These are phyloP conservation scores for Peucedramus taeniatus DNA, from an alignment of 2,113 vertebrate genomes.

Conservation along the genomic window DNA sequence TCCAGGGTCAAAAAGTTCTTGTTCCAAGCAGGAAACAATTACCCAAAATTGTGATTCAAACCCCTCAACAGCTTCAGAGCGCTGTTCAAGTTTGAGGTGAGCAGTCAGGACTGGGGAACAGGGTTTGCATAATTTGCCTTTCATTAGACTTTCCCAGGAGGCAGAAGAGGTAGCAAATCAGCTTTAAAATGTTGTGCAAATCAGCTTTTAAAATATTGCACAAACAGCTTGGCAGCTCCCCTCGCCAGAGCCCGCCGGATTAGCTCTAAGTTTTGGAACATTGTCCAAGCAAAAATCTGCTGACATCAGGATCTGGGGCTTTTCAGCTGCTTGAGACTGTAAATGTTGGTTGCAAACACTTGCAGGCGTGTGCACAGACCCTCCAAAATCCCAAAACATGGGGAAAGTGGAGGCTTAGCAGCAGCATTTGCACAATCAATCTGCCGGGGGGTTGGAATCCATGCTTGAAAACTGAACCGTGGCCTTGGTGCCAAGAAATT, in stretches of 20 bases:
- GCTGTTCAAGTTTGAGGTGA: background rate
- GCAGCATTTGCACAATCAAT: background rate
- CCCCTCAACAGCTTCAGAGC: background rate
- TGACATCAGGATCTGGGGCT: background rate
- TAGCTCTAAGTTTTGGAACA: background rate
- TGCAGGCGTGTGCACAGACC: accelerated
- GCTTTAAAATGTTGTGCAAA: background rate
- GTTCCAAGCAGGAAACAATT: background rate
- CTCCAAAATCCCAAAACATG: background rate
- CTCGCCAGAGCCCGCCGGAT: background rate
- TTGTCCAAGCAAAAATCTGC: background rate
- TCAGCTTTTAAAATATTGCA: background rate
- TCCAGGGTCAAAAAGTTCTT: background rate
- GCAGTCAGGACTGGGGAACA: background rate
- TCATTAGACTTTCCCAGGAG: background rate
- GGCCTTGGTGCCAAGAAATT: accelerated
- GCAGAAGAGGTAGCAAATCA: background rate
- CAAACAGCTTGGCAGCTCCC: background rate
- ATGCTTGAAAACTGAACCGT: background rate
- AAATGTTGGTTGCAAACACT: background rate
- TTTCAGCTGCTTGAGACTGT: background rate
- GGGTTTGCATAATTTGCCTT: background rate
- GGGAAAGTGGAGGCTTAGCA: background rate
- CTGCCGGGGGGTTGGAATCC: background rate
- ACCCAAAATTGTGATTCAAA: background rate